Evolutionary conservation across 2,888 invertebrate species (phyloP).

Genomic region (Trachelus troglodyta): DNA sequence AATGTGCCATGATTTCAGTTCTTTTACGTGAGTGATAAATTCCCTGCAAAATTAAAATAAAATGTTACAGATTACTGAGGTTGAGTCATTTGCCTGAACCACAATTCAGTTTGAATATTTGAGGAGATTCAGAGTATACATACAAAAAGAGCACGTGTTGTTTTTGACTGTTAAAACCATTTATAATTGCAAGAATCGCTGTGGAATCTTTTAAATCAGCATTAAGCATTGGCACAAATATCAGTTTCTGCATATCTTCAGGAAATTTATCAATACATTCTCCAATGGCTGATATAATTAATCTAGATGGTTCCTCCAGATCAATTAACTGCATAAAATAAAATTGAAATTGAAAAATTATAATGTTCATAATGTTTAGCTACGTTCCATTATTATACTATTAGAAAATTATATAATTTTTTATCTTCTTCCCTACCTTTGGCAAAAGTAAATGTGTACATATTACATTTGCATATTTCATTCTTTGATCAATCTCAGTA

Average conservation of each 20-base stretch:
- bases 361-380: not conserved
- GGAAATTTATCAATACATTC: slow-evolving; percentile 47
- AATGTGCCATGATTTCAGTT: slow-evolving; percentile 55
- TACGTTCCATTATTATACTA: not conserved
- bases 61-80: not conserved
- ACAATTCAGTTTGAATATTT: not conserved
- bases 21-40: slow-evolving; percentile 40
- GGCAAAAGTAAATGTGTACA: slow-evolving; percentile 45
- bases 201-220: slow-evolving; percentile 43
- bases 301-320: slow-evolving; percentile 41
- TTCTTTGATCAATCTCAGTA: slow-evolving; percentile 40
- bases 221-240: slow-evolving; percentile 48
- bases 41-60: slow-evolving; percentile 40
- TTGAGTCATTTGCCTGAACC: not conserved
- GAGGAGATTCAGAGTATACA: slow-evolving; percentile 17
- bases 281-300: slow-evolving; percentile 36
- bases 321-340: slow-evolving; percentile 37
- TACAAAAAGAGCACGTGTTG: slow-evolving; percentile 33
- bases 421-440: slow-evolving; percentile 37
- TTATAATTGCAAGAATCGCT: slow-evolving; percentile 29
- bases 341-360: not conserved
- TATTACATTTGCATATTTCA: slow-evolving; percentile 41
- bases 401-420: not conserved
- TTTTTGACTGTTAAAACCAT: slow-evolving; percentile 28
- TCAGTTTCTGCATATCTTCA: slow-evolving; percentile 47